phyloP scores from a whole-genome alignment of 2,797 vertebrate genomes.

The Ficedula albicollis region DNA sequence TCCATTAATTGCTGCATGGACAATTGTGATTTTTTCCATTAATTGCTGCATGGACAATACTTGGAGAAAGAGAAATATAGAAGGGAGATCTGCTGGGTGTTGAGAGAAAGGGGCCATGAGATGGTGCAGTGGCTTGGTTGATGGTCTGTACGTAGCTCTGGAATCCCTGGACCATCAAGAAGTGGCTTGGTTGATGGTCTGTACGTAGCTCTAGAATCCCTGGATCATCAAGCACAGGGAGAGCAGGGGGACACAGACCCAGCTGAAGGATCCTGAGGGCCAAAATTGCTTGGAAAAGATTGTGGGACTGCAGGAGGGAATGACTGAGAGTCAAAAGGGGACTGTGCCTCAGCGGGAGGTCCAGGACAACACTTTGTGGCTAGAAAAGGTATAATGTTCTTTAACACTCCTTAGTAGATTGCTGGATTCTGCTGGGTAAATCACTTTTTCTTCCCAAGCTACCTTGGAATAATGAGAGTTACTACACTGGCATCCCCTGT shows the following conservation, averaged over 20 bases:
- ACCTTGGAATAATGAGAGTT: background rate
- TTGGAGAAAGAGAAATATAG: background rate
- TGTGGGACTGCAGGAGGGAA: background rate
- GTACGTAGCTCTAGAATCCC: background rate
- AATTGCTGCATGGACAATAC: fast-evolving
- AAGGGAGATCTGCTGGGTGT: background rate
- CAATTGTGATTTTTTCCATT: background rate
- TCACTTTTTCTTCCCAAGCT: background rate
- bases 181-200: background rate
- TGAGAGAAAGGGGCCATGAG: background rate
- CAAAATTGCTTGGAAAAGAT: background rate
- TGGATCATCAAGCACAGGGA: background rate
- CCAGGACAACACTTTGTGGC: background rate
- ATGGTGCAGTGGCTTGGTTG: fast-evolving
- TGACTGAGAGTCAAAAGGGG: background rate
- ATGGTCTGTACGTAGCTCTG: background rate
- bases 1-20: background rate
- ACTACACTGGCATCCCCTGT: background rate
- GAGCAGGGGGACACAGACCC: background rate
- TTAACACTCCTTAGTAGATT: background rate
- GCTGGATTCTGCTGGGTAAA: background rate
- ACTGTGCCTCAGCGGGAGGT: background rate
- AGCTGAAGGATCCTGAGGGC: background rate
- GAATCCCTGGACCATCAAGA: background rate
- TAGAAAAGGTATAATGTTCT: background rate